Base-by-base conservation (phyloP, 2,113 vertebrate genomes). In the Solea senegalensis region DNA sequence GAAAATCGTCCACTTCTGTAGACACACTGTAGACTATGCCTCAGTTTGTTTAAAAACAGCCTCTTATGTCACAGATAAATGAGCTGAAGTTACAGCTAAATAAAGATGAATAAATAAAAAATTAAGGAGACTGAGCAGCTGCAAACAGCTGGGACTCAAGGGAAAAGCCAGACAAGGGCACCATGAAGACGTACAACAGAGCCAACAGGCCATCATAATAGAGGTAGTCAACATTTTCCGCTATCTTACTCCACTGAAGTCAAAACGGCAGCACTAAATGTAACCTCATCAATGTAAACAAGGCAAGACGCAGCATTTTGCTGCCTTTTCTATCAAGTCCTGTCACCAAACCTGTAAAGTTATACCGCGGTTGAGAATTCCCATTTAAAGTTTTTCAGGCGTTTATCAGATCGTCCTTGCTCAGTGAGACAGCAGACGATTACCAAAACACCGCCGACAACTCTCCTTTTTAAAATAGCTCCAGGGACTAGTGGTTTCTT, bases 371-470 rank as follows among this genome's bases (percentile, higher is more conserved):
- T 28, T 16, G 5, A 55, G 34, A 28, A 27, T 59, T 72, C 43
- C 28, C 2, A 62, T 77, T 65, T 55, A 34, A 77, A 51, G 26
- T 57, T 68, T 9, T 1, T 21, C 21, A 14, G 11, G 6, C 4
- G 50, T 71, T 76, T 55, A 75, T 81, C 75, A 64, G 68, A 60
- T 78, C 21, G 60, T 14, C 57, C 67, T 78, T 75, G 16, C 5
- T 61, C 46, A 8, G 54, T 57, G 48, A 61, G 28, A 10, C n/a
- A 8, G 21, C 34, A 7, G 10, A 72, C 2, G 0, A 48, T 53
- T 50, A 68, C 16, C 14, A 65, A 52, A 62, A 51, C 39, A 55
- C n/a, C 7, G 28, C 48, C 21, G 1, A 21, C 21, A 44, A 44
- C 13, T 13, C 3, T 68, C 28, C 34, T 43, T n/a, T 21, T 28